phyloP scores from a whole-genome alignment of 92 coral and sea anemone species.

The Micromussa lordhowensis region DNA sequence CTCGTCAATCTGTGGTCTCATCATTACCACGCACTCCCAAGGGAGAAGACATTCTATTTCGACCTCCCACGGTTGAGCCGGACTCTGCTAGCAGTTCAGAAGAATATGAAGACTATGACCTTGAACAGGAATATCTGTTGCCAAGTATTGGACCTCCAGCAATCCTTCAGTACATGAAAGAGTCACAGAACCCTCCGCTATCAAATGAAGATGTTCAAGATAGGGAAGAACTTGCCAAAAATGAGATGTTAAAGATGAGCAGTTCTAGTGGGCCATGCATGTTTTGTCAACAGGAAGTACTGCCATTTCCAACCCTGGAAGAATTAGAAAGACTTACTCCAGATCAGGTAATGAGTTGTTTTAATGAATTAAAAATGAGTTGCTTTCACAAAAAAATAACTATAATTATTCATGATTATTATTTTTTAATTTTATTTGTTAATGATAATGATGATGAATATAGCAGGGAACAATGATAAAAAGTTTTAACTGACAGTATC shows the following conservation, averaged over 20 bases:
- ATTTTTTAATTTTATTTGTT: too few relatives aligned
- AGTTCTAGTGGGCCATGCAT: slow-evolving; percentile 83
- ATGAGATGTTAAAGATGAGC: slow-evolving; percentile 72
- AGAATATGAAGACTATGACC: slow-evolving; percentile 61
- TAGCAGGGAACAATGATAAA: too few relatives aligned
- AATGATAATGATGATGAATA: too few relatives aligned
- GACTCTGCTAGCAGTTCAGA: slow-evolving; percentile 90
- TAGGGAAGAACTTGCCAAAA: slow-evolving; percentile 30
- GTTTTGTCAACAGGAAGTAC: slow-evolving; percentile 89
- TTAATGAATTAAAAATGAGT: neutral
- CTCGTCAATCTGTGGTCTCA: slow-evolving; percentile 70
- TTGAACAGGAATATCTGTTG: slow-evolving; percentile 73
- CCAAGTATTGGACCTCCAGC: slow-evolving; percentile 99
- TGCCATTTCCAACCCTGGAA: slow-evolving; percentile 85
- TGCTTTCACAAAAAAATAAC: neutral
- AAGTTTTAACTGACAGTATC: too few relatives aligned
- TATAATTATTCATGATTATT: too few relatives aligned
- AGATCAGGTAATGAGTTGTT: slow-evolving; percentile 58
- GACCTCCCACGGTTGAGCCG: slow-evolving; percentile 87
- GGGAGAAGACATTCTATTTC: slow-evolving; percentile 76
- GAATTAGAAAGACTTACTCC: slow-evolving; percentile 72
- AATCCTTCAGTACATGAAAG: slow-evolving; percentile 94
- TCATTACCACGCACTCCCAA: slow-evolving; percentile 77
- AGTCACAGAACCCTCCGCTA: slow-evolving; percentile 92
- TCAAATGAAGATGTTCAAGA: slow-evolving; percentile 67